These are phyloP conservation scores for Xyrichtys novacula DNA, from an alignment of 2,797 vertebrate genomes.

Conservation along the genomic window DNA sequence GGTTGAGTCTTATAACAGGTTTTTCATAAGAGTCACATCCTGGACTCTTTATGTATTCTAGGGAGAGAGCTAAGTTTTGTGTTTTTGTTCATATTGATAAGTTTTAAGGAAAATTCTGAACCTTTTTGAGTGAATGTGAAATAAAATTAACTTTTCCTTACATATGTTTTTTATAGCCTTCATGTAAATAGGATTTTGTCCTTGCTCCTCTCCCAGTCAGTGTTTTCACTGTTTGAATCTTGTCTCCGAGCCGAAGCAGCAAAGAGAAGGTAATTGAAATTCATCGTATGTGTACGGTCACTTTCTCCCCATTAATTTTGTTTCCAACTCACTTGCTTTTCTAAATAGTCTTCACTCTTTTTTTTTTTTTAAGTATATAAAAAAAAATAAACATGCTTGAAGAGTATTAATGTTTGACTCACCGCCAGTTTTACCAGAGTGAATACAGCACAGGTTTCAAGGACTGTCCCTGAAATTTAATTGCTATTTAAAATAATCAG, in stretches of 20 bases:
- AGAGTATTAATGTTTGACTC: conserved; percentile 82
- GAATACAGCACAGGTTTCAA: conserved; percentile 71
- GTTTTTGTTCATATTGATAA: not conserved
- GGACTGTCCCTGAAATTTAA: conserved; percentile 63
- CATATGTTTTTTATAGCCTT: conserved; percentile 7
- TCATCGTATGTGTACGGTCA: conserved; percentile 80
- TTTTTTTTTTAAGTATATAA: conserved; percentile 75
- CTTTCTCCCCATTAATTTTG: conserved; percentile 83
- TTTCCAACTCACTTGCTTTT: conserved; percentile 85
- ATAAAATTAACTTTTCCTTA: not conserved
- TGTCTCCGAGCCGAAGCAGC: conserved; percentile 47
- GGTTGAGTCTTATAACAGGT: not conserved
- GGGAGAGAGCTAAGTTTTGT: not conserved
- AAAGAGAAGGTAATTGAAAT: conserved; percentile 78
- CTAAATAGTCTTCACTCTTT: conserved; percentile 82
- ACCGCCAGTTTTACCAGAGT: conserved; percentile 70
- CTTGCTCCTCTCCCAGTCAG: conserved; percentile 20
- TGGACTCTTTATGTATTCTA: not conserved
- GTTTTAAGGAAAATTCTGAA: not conserved
- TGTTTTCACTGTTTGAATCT: conserved; percentile 21
- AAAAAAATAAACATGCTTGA: conserved; percentile 71
- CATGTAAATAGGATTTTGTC: conserved; percentile 32
- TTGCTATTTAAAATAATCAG: conserved; percentile 66
- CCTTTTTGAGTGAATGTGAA: not conserved
- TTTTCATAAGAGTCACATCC: not conserved